These are phyloP conservation scores for Ferdinandea cuprea DNA, from an alignment of 2,888 invertebrate species.

Conservation along the genomic window DNA sequence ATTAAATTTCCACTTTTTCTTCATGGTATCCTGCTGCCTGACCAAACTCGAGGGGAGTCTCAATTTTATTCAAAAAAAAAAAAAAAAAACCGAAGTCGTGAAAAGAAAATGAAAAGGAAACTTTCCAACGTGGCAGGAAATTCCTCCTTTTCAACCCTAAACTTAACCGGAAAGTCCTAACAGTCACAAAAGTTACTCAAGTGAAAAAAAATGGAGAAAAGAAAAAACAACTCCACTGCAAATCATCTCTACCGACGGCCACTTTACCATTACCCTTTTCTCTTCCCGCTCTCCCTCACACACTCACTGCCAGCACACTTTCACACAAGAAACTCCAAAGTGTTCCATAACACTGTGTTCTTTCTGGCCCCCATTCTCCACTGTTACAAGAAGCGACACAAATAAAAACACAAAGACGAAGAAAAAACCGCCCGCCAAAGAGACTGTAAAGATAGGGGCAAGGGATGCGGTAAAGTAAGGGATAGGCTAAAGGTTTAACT, in stretches of 20 bases:
- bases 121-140: constrained; percentile 33
- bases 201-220: constrained; percentile 34
- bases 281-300: constrained; percentile 2
- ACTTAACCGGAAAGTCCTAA: constrained; percentile 64
- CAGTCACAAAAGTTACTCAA: constrained; percentile 70
- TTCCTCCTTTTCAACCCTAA: constrained; percentile 27
- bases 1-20: constrained; percentile 70
- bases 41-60: background rate
- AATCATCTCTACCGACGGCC: constrained; percentile 69
- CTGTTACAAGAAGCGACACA: constrained; percentile 45
- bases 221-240: constrained; percentile 39
- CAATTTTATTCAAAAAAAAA: background rate
- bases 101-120: constrained; percentile 18
- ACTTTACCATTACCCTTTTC: constrained; percentile 61
- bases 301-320: constrained; percentile 17
- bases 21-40: background rate
- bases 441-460: constrained; percentile 46
- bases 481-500: constrained; percentile 48
- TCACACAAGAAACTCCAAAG: constrained; percentile 58
- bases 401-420: constrained; percentile 11
- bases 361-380: background rate
- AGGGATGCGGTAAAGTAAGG: constrained; percentile 25
- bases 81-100: background rate
- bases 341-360: constrained; percentile 38
- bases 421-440: constrained; percentile 39